phyloP scores from a whole-genome alignment of 35 echinoderm and acorn worm genomes.

The Lytechinus variegatus region DNA sequence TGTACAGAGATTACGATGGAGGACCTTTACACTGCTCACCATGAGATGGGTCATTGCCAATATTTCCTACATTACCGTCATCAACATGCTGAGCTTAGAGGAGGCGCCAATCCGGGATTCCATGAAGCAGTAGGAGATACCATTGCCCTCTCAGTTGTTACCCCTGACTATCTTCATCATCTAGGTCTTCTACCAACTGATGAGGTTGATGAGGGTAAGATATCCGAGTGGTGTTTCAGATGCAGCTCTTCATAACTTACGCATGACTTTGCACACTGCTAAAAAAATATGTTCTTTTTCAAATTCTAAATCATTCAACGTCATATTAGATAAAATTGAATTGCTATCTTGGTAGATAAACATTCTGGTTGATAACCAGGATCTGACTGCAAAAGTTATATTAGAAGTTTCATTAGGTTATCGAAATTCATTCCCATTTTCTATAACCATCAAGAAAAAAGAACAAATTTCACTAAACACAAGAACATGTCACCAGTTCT shows the following conservation, averaged over 20 bases:
- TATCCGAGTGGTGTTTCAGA: not conserved
- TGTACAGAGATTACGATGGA: conserved; percentile 60
- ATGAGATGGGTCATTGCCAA: conserved; percentile 70
- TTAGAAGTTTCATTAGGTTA: too few species aligned
- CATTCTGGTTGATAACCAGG: too few species aligned
- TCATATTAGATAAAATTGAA: too few species aligned
- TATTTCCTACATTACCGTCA: conserved; percentile 60
- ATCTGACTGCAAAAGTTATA: too few species aligned
- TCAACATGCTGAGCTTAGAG: conserved; percentile 32
- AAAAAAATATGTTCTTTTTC: not conserved
- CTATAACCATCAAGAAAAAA: too few species aligned
- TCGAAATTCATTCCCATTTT: too few species aligned
- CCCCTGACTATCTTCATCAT: conserved; percentile 51
- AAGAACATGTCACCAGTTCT: too few species aligned
- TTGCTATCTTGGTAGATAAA: too few species aligned
- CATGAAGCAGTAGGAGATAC: conserved; percentile 70
- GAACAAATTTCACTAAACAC: too few species aligned
- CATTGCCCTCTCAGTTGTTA: conserved; percentile 54
- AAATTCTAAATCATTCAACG: not conserved
- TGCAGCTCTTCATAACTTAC: too few species aligned
- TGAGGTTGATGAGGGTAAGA: conserved; percentile 8
- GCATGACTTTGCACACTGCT: too few species aligned
- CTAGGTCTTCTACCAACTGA: conserved; percentile 36
- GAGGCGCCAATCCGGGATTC: conserved; percentile 63
- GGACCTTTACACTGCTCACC: conserved; percentile 60